Evolutionary conservation across 2,888 invertebrate genomes (phyloP).

Genomic region (Epistrophe eligans): DNA sequence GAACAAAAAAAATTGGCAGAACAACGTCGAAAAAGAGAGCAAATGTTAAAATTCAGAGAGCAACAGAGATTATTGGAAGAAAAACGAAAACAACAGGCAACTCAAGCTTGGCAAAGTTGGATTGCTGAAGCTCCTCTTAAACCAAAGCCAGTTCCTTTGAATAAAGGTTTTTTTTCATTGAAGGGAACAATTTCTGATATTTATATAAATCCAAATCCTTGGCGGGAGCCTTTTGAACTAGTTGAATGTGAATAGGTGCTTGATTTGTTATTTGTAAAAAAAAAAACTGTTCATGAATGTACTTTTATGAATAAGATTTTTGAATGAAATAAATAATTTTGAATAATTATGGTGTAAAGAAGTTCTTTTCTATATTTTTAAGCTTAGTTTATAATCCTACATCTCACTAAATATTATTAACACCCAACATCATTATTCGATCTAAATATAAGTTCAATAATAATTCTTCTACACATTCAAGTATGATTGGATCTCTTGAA

Average conservation of each 20-base stretch:
- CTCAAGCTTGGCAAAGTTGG: slow-evolving; percentile 81
- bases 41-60: slow-evolving; percentile 74
- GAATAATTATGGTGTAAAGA: no score
- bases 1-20: slow-evolving; percentile 78
- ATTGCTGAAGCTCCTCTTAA: slow-evolving; percentile 79
- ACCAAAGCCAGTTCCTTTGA: slow-evolving; percentile 83
- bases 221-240: slow-evolving; percentile 73
- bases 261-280: not conserved
- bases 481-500: no score
- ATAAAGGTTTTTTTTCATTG: slow-evolving; percentile 81
- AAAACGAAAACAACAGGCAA: slow-evolving; percentile 76
- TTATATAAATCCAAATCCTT: slow-evolving; percentile 81
- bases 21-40: slow-evolving; percentile 77
- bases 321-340: no score
- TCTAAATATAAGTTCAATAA: no score
- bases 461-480: no score
- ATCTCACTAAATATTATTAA: no score
- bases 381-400: no score
- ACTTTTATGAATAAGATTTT: no score
- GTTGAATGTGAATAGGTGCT: not conserved
- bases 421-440: no score
- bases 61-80: slow-evolving; percentile 64
- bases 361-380: no score
- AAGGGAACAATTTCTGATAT: slow-evolving; percentile 81
- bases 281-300: not conserved